A percentile compares a stretch with the other conserved stretches of the same genome.
phyloP scores from a whole-genome alignment of 2,888 invertebrate species.

The Melanchra persicariae region DNA sequence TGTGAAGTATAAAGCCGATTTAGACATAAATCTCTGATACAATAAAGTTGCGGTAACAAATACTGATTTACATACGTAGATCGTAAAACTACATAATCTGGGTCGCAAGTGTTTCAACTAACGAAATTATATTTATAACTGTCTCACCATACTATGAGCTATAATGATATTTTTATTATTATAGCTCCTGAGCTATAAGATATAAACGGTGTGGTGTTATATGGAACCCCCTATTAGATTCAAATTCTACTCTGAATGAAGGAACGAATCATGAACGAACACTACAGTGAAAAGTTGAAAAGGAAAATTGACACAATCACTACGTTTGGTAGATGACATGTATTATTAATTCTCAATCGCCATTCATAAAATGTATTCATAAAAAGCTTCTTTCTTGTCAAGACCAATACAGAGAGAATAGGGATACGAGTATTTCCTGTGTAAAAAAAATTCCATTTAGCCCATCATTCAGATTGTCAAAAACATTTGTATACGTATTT shows the following conservation, averaged over 20 bases:
- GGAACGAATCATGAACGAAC: neutral
- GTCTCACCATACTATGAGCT: neutral
- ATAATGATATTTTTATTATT: too few relatives aligned
- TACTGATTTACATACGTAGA: slow-evolving; percentile 11
- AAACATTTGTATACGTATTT: too few relatives aligned
- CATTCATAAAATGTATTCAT: neutral
- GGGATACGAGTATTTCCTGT: too few relatives aligned
- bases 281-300: neutral
- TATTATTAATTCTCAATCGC: neutral
- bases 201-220: too few relatives aligned
- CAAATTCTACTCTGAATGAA: neutral
- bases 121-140: neutral
- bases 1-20: slow-evolving; percentile 17
- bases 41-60: slow-evolving; percentile 29
- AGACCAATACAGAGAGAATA: neutral
- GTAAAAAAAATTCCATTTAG: too few relatives aligned
- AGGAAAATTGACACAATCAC: neutral
- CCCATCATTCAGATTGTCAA: too few relatives aligned
- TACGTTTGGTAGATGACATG: neutral
- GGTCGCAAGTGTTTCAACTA: slow-evolving; percentile 14
- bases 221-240: neutral
- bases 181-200: too few relatives aligned
- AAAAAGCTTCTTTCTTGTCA: neutral
- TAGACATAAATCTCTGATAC: slow-evolving; percentile 3
- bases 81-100: neutral